phyloP scores from a whole-genome alignment of 2,888 invertebrate genomes.

The Thecophora atra region DNA sequence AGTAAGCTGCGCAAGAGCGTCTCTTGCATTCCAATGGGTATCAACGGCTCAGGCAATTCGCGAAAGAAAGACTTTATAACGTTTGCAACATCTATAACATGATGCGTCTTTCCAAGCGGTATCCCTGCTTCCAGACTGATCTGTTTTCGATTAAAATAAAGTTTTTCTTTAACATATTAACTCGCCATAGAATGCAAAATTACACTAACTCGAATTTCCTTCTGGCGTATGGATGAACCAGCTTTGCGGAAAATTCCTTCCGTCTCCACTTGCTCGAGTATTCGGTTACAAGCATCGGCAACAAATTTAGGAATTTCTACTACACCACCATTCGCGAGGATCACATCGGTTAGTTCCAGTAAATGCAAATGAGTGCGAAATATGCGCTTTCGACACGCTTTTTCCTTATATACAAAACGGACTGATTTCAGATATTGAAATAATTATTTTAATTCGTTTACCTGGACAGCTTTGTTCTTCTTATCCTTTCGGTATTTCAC shows the following conservation, averaged over 20 bases:
- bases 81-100: constrained; percentile 86
- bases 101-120: constrained; percentile 75
- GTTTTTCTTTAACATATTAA: no score
- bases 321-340: constrained; percentile 75
- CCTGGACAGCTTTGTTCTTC: constrained; percentile 70
- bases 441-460: constrained; percentile 48
- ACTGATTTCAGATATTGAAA: background rate
- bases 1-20: constrained; percentile 76
- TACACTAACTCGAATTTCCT: constrained; percentile 76
- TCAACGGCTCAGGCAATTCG: constrained; percentile 84
- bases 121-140: constrained; percentile 74
- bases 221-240: constrained; percentile 83
- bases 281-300: constrained; percentile 75
- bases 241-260: constrained; percentile 92
- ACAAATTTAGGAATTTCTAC: constrained; percentile 78
- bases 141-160: no score
- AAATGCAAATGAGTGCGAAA: constrained; percentile 69
- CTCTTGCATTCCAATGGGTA: constrained; percentile 77
- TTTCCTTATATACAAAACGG: constrained; percentile 43
- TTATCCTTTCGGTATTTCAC: constrained; percentile 78
- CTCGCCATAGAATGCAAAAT: no score
- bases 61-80: constrained; percentile 86
- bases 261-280: constrained; percentile 74
- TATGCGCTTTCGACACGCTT: constrained; percentile 59
- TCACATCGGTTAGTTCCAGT: constrained; percentile 69